phyloP scores from a whole-genome alignment of 1,140 invertebrate species.

The Drosophila rufa region DNA sequence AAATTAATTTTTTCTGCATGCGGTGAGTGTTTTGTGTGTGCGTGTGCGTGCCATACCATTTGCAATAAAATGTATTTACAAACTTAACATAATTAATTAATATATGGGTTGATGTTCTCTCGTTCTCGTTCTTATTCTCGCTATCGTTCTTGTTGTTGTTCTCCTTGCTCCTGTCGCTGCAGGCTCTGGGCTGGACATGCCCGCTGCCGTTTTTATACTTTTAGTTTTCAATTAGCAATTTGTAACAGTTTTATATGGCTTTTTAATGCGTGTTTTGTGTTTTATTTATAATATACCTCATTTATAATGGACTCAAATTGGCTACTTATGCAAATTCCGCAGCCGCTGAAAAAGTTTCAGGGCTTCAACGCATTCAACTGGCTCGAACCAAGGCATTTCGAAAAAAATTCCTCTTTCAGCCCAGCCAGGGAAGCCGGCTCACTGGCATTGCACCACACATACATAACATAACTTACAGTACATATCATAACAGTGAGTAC shows the following conservation, averaged over 20 bases:
- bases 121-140: constrained; percentile 31
- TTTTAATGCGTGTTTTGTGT: constrained; percentile 39
- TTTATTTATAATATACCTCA: constrained; percentile 10
- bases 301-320: constrained; percentile 50
- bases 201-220: constrained; percentile 19
- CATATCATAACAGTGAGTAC: constrained; percentile 14
- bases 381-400: constrained; percentile 26
- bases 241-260: constrained; percentile 73
- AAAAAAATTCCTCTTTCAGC: constrained; percentile 15
- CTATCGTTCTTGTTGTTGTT: background rate
- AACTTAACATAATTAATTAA: constrained; percentile 80
- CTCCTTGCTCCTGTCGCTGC: background rate
- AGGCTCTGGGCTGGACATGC: constrained; percentile 16
- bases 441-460: constrained; percentile 17
- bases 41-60: constrained; percentile 62
- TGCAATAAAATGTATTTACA: constrained; percentile 77
- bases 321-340: constrained; percentile 64
- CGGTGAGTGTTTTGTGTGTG: constrained; percentile 31
- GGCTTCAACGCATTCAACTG: constrained; percentile 25
- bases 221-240: constrained; percentile 71
- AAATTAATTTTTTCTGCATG: constrained; percentile 44
- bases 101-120: constrained; percentile 18
- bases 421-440: constrained; percentile 5
- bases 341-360: constrained; percentile 2
- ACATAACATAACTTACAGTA: constrained; percentile 13